These are phyloP conservation scores for Nipponacmea schrenckii DNA, from an alignment of 2,888 invertebrate genomes.

Conservation along the genomic window DNA sequence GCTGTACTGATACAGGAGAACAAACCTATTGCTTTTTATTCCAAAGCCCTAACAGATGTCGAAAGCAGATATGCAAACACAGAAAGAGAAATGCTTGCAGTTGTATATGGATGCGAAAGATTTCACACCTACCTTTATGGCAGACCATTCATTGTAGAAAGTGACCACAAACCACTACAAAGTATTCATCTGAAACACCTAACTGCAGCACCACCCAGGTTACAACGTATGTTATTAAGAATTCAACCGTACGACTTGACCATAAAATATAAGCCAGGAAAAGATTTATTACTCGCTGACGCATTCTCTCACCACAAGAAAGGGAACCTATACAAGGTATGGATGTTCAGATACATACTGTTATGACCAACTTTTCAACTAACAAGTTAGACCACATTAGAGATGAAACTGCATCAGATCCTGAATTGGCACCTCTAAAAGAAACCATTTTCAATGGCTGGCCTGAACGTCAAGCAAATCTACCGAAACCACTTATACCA, in stretches of 20 bases:
- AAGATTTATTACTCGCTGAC: slow-evolving; percentile 32
- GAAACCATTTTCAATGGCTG: slow-evolving; percentile 22
- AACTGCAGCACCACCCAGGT: slow-evolving; percentile 22
- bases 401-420: slow-evolving; percentile 10
- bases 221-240: slow-evolving; percentile 29
- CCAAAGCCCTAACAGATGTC: slow-evolving; percentile 38
- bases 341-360: neutral
- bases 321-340: neutral
- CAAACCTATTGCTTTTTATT: slow-evolving; percentile 39
- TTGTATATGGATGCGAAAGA: slow-evolving; percentile 16
- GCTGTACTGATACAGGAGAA: slow-evolving; percentile 38
- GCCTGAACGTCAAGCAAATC: slow-evolving; percentile 11
- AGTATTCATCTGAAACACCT: slow-evolving; percentile 17
- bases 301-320: slow-evolving; percentile 17
- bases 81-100: slow-evolving; percentile 24
- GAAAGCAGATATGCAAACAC: slow-evolving; percentile 26
- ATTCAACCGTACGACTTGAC: slow-evolving; percentile 30
- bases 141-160: slow-evolving; percentile 21
- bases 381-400: slow-evolving; percentile 2
- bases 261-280: slow-evolving; percentile 28
- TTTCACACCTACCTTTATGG: slow-evolving; percentile 28
- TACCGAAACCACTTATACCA: slow-evolving; percentile 1
- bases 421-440: slow-evolving; percentile 13
- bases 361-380: slow-evolving; percentile 2
- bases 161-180: slow-evolving; percentile 32